Evolutionary conservation across 2,888 invertebrate genomes (phyloP), one percentile per base, ranked within the genome.

Genomic region (Merodon equestris): DNA sequence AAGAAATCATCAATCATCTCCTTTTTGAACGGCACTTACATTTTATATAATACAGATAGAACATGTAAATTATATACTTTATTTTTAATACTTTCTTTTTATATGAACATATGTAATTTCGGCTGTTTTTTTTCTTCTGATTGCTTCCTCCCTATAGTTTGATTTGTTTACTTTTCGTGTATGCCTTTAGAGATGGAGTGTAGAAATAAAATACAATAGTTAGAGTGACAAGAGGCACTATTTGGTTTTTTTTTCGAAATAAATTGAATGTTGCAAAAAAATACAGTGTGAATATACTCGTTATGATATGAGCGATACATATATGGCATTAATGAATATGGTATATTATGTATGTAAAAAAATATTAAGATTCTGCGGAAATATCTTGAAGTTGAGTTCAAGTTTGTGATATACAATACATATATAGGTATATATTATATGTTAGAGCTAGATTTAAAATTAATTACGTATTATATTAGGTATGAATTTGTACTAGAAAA

Each of bases 401-500:
- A 9, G 9, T 68, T 47, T 58, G 45, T n/a, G 56, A 42, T 27
- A 36, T 68, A n/a, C n/a, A n/a, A 27, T 27, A 27, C 27, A 27
- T 27, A 27, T 7, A 27, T 27, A 27, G 2, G 27, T 27, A 7
- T 36, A 4, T 53, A 19, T 70, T 57, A 44, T 51, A 48, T 34
- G 18, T 48, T 36, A 63, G 36, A 34, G 36, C 38, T 56, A 48
- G n/a, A 50, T 56, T 53, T 47, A 71, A n/a, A 57, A 15, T 50
- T 50, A 47, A 63, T 72, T 64, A 72, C 72, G 72, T 72, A 72
- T 72, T 58, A 64, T 51, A 38, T 72, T 58, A 64, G 44, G 57
- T 72, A 50, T 71, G 50, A 64, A 58, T 73, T 73, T 73, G 73
- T 73, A 73, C 73, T 66, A 63, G 68, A 70, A 73, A 81, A 81